Percentiles rank a stretch among this genome's conserved stretches.
Evolutionary conservation across 2,797 vertebrate species (phyloP).

Genomic region (Bradypus variegatus): DNA sequence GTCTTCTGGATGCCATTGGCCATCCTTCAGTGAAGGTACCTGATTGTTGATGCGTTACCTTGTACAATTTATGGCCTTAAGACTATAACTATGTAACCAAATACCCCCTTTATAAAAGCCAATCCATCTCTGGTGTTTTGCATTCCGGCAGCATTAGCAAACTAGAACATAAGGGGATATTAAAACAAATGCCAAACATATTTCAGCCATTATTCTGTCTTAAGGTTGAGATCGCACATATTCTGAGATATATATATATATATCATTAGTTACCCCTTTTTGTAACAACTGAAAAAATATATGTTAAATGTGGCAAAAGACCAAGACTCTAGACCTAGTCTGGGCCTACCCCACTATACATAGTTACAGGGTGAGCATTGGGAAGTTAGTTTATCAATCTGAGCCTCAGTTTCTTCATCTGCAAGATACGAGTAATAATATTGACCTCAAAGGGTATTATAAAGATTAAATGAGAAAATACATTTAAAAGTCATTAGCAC

Average conservation of each 20-base stretch:
- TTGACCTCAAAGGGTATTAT: not conserved
- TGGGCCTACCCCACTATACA: not conserved
- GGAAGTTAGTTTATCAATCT: not conserved
- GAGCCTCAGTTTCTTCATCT: not conserved
- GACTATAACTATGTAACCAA: too few species aligned
- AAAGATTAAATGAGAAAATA: slow-evolving; percentile 24
- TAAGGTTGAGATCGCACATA: not conserved
- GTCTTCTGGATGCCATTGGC: too few species aligned
- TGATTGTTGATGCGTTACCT: too few species aligned
- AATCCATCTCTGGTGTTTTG: too few species aligned
- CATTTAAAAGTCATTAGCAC: not conserved
- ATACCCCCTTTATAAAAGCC: too few species aligned
- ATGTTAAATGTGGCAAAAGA: slow-evolving; percentile 16
- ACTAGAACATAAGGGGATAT: not conserved
- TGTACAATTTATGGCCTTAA: too few species aligned
- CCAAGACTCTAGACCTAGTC: not conserved
- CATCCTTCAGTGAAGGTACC: too few species aligned
- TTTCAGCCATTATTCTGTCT: not conserved
- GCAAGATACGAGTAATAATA: not conserved
- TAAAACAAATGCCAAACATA: slow-evolving; percentile 27
- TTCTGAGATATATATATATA: not conserved
- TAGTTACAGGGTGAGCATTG: not conserved
- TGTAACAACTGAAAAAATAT: slow-evolving; percentile 11
- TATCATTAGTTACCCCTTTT: not conserved
- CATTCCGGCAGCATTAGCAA: too few species aligned